phyloP scores from a whole-genome alignment of 2,888 invertebrate species.

The Antheraea yamamai region DNA sequence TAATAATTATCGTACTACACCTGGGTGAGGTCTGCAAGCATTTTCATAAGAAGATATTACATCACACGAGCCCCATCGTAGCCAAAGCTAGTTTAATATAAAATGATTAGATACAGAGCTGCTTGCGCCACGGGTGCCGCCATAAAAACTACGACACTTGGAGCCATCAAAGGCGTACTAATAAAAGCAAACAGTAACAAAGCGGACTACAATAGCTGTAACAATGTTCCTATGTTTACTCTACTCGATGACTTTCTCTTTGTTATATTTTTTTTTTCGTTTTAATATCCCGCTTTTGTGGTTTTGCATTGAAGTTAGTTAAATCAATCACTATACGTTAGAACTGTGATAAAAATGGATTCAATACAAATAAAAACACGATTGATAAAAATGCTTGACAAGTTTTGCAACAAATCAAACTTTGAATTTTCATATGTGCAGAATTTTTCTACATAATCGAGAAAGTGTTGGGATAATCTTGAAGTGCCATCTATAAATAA shows the following conservation, averaged over 20 bases:
- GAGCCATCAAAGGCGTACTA: slow-evolving; percentile 65
- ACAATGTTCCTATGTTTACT: slow-evolving; percentile 43
- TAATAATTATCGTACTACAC: neutral
- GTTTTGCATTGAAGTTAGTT: slow-evolving; percentile 6
- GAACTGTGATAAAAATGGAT: neutral
- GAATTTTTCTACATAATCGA: neutral
- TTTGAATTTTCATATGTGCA: neutral
- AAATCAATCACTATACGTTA: neutral
- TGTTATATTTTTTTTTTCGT: slow-evolving; percentile 27
- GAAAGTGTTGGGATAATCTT: neutral
- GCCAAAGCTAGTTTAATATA: slow-evolving; percentile 45
- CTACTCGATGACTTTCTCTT: slow-evolving; percentile 38
- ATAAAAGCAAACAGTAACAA: slow-evolving; percentile 65
- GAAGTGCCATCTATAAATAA: too few species aligned
- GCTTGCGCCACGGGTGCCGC: slow-evolving; percentile 45
- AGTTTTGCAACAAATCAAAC: neutral
- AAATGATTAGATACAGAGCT: slow-evolving; percentile 59
- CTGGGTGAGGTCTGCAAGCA: slow-evolving; percentile 5
- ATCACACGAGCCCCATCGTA: slow-evolving; percentile 26
- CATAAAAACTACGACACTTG: slow-evolving; percentile 67
- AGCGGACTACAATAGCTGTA: slow-evolving; percentile 54
- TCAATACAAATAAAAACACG: neutral
- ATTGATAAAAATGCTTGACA: neutral
- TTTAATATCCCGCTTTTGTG: slow-evolving; percentile 23
- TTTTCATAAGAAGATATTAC: slow-evolving; percentile 22